phyloP scores from a whole-genome alignment of 64 coral and sea anemone genomes.

The Actinia tenebrosa region DNA sequence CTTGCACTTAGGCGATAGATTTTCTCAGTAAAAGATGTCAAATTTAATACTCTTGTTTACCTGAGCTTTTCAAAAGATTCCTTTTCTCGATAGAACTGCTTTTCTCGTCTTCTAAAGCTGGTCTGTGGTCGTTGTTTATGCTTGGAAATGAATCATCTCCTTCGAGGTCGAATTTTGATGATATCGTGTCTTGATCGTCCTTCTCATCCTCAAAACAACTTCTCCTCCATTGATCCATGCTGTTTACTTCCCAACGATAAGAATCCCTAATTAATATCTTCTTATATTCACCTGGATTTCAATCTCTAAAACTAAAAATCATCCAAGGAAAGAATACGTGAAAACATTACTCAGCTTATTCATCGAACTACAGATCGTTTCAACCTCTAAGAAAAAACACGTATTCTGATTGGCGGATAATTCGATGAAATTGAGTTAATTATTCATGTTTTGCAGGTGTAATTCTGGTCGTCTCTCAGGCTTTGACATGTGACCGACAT shows the following conservation, averaged over 20 bases:
- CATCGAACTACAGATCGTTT: background rate
- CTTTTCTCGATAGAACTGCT: background rate
- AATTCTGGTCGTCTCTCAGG: slow-evolving; percentile 8
- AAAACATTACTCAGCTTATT: background rate
- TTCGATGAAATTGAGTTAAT: background rate
- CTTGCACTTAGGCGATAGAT: background rate
- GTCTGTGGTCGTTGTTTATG: background rate
- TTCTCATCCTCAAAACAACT: background rate
- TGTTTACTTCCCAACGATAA: background rate
- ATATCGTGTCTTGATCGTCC: background rate
- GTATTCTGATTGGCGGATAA: background rate
- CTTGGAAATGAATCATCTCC: background rate
- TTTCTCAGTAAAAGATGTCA: background rate
- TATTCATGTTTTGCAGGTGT: background rate
- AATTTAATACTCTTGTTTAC: background rate
- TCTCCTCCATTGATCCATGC: background rate
- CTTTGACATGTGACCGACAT: background rate
- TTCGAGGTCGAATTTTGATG: background rate
- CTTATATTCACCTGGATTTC: background rate
- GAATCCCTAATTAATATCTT: background rate
- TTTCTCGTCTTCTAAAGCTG: background rate
- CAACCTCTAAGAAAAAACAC: background rate
- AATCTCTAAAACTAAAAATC: background rate
- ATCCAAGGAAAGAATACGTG: background rate
- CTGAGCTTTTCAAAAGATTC: background rate